Evolutionary conservation across 2,113 vertebrate species (phyloP).

Genomic region (Pseudorectes ferrugineus): DNA sequence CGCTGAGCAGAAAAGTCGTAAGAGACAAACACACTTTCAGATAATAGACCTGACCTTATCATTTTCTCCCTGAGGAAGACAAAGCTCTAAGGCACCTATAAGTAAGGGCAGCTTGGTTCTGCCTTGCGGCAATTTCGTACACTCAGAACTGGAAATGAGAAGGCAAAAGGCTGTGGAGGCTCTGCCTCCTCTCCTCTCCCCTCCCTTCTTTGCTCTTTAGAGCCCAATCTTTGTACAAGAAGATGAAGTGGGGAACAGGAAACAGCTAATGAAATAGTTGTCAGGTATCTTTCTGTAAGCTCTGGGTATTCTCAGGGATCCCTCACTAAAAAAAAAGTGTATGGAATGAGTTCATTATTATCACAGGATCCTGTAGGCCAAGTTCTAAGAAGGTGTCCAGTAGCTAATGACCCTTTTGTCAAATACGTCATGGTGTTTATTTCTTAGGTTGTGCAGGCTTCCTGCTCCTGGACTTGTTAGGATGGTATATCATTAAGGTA

Average conservation of each 20-base stretch:
- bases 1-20: neutral
- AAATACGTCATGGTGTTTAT: neutral
- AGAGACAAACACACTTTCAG: neutral
- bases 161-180: neutral
- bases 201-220: neutral
- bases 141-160: neutral
- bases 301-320: neutral
- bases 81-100: neutral
- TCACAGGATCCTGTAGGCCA: neutral
- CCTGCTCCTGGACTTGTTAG: neutral
- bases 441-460: accelerated
- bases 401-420: neutral
- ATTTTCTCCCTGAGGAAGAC: neutral
- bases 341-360: neutral
- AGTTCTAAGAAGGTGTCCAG: neutral
- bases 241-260: neutral
- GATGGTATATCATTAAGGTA: neutral
- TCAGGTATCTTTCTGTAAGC: neutral
- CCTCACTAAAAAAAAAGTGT: neutral
- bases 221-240: neutral
- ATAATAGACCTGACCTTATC: neutral
- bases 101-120: neutral
- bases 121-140: neutral
- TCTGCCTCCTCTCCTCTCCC: accelerated
- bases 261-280: neutral